Percentiles rank a stretch among this genome's conserved stretches.
These are phyloP conservation scores for Nemopilema nomurai DNA, from an alignment of 30 jellyfish, hydroid and myxozoan species.

Conservation along the genomic window DNA sequence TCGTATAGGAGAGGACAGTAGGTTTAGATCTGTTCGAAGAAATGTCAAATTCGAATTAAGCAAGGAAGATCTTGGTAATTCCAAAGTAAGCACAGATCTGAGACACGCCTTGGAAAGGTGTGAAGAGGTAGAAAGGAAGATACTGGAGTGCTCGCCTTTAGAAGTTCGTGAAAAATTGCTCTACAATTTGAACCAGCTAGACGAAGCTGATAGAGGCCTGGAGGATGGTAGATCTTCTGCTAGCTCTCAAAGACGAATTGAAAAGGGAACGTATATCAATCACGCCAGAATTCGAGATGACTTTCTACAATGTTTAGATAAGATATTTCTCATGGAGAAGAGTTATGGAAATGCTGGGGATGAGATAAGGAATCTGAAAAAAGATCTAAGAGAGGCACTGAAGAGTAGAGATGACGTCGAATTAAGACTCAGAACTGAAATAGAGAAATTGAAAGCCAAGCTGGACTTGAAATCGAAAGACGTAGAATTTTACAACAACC, in stretches of 20 bases:
- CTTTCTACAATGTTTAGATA: conserved; percentile 75
- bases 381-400: conserved; percentile 43
- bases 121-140: conserved; percentile 70
- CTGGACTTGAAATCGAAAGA: conserved; percentile 49
- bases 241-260: not conserved
- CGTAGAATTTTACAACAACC: conserved; percentile 41
- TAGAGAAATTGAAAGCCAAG: conserved; percentile 50
- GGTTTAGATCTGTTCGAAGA: not conserved
- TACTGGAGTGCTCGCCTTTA: conserved; percentile 70
- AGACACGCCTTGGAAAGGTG: conserved; percentile 33
- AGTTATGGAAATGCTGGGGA: conserved; percentile 82
- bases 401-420: conserved; percentile 57
- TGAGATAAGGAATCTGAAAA: conserved; percentile 64
- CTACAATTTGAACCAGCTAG: conserved; percentile 31
- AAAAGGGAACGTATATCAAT: not conserved
- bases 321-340: conserved; percentile 76
- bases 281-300: conserved; percentile 81
- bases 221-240: not conserved
- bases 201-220: conserved; percentile 21
- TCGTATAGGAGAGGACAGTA: not conserved
- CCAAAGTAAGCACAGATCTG: not conserved
- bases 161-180: conserved; percentile 64
- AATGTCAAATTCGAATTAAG: not conserved
- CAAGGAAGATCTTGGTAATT: not conserved
- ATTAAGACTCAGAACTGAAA: conserved; percentile 39